A percentile compares a stretch with the other conserved stretches of the same genome.
Conservation (phyloP, 2,113 vertebrate species). For the Pomatorhinus ruficollis region DNA sequence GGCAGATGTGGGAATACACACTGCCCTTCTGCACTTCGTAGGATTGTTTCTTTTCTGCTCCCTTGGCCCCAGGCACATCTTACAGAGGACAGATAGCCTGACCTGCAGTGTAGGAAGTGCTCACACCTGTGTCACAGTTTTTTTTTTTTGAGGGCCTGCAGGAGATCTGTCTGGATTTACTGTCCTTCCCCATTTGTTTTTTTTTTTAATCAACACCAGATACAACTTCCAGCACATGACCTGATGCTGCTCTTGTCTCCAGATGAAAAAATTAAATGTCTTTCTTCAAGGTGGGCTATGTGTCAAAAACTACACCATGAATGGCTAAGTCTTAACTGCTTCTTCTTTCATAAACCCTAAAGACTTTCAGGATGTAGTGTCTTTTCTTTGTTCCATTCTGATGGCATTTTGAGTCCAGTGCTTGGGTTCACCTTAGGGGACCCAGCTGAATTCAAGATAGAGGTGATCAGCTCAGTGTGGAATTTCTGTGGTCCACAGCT, state of each 20-base stretch:
- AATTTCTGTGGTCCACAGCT: neutral
- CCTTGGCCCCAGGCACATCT: neutral
- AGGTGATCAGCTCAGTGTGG: neutral
- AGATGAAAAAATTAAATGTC: fast-evolving
- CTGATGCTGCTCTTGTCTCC: neutral
- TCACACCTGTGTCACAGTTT: too few species aligned
- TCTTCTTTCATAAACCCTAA: neutral
- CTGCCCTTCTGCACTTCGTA: neutral
- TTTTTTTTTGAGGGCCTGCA: too few species aligned
- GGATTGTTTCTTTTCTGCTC: neutral
- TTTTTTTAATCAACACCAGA: neutral
- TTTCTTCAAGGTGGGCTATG: neutral
- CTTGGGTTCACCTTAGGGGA: neutral
- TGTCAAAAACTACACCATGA: neutral
- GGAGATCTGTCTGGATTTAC: neutral
- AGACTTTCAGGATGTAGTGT: neutral
- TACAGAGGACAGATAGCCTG: neutral
- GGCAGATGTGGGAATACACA: neutral
- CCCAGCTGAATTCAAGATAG: neutral
- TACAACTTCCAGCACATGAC: neutral
- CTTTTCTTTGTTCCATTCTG: neutral
- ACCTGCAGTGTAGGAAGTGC: neutral
- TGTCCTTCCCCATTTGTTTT: too few species aligned
- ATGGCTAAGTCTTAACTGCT: neutral
- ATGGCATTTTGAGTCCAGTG: neutral